Evolutionary conservation across 2,113 vertebrate species (phyloP).

Genomic region (Paraplagusia blochii): DNA sequence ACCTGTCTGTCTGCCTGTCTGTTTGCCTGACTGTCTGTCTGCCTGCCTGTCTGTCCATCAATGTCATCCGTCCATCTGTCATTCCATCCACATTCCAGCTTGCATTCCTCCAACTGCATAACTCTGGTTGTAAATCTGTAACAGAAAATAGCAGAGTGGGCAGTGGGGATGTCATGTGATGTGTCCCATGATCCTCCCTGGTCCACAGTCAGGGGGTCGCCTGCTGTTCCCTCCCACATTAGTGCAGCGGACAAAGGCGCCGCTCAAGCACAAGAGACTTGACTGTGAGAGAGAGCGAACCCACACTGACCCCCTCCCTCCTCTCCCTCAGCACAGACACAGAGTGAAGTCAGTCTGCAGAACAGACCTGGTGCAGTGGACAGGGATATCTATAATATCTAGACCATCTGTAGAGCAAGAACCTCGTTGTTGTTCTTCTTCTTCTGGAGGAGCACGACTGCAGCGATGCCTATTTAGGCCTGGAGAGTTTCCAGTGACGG

Average conservation of each 20-base stretch:
- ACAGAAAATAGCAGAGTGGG: conserved; percentile 23
- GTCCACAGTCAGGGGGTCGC: conserved; percentile 39
- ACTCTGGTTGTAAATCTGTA: not conserved
- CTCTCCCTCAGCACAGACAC: conserved; percentile 15
- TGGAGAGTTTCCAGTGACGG: too few species aligned
- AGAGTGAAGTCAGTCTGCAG: conserved; percentile 2
- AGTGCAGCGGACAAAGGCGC: conserved; percentile 38
- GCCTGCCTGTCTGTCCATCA: not conserved
- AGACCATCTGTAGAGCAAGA: too few species aligned
- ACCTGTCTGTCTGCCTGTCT: too few species aligned
- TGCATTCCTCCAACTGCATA: not conserved
- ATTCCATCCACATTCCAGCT: conserved; percentile 1
- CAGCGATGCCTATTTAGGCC: not conserved
- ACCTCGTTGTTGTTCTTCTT: too few species aligned
- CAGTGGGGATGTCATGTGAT: conserved; percentile 33
- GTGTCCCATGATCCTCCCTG: conserved; percentile 51
- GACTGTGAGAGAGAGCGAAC: conserved; percentile 35
- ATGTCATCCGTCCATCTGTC: conserved; percentile 6
- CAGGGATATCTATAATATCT: too few species aligned
- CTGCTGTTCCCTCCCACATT: conserved; percentile 63
- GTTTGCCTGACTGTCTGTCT: not conserved
- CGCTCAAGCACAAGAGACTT: conserved; percentile 47
- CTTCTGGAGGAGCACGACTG: not conserved
- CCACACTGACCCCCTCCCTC: conserved; percentile 23
- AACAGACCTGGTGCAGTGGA: not conserved